Percentiles rank a stretch among this genome's conserved stretches.
phyloP scores from a whole-genome alignment of 2,888 invertebrate genomes.

The Tetranychus piercei region DNA sequence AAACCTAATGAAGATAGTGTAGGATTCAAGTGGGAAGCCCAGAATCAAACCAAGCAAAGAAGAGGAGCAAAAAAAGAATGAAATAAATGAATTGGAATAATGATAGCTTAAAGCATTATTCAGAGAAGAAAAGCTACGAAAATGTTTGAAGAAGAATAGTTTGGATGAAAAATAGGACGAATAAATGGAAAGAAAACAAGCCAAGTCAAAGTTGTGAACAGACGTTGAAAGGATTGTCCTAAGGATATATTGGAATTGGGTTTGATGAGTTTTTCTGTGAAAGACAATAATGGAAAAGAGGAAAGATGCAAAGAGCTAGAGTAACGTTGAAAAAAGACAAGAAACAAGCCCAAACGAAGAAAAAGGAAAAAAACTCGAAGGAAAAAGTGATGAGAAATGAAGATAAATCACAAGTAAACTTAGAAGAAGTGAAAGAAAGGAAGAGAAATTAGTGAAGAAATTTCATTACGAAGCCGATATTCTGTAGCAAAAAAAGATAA shows the following conservation, averaged over 20 bases:
- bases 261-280: neutral
- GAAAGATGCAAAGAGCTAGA: neutral
- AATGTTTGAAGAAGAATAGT: neutral
- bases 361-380: neutral
- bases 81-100: neutral
- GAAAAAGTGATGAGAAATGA: neutral
- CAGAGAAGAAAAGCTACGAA: neutral
- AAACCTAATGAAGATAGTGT: neutral
- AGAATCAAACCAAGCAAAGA: too few relatives aligned
- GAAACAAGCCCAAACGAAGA: too few relatives aligned
- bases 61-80: neutral
- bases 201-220: neutral
- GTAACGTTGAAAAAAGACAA: too few relatives aligned
- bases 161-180: neutral
- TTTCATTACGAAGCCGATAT: neutral
- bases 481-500: too few relatives aligned
- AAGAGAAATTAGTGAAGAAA: neutral
- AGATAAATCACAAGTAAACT: neutral
- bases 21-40: neutral
- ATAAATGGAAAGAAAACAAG: neutral
- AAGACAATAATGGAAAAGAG: slow-evolving; percentile 9
- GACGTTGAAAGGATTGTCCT: neutral
- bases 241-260: neutral
- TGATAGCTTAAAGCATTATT: neutral
- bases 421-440: neutral